These are phyloP conservation scores for Latheticus oryzae DNA, from an alignment of 2,888 invertebrate genomes.

Conservation along the genomic window DNA sequence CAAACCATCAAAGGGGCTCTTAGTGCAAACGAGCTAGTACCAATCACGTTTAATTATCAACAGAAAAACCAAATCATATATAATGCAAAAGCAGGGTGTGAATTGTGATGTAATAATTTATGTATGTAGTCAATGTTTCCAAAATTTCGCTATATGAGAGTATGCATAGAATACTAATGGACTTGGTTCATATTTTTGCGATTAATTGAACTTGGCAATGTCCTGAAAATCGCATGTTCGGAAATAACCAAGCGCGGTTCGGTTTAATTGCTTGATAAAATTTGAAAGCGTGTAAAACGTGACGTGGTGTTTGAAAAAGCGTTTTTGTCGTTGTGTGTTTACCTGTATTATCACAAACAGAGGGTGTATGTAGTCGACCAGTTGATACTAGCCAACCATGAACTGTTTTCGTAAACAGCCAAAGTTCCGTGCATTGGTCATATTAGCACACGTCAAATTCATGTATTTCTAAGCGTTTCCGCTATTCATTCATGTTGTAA, in stretches of 20 bases:
- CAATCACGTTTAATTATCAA: too few species aligned
- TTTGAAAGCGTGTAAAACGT: constrained; percentile 33
- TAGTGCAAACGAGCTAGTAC: too few species aligned
- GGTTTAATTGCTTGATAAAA: constrained; percentile 32
- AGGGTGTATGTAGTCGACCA: constrained; percentile 21
- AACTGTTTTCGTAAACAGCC: constrained; percentile 20
- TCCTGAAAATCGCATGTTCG: constrained; percentile 23
- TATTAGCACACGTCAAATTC: constrained; percentile 34
- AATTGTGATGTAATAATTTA: too few species aligned
- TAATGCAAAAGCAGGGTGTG: too few species aligned
- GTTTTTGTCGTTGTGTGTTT: constrained; percentile 33
- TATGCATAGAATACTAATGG: too few species aligned
- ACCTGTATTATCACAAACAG: constrained; percentile 30
- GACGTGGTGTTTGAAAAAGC: constrained; percentile 34
- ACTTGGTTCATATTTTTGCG: too few species aligned
- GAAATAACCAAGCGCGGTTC: constrained; percentile 28
- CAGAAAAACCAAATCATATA: too few species aligned
- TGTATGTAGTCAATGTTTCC: too few species aligned
- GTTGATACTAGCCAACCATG: constrained; percentile 30
- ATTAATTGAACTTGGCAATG: too few species aligned
- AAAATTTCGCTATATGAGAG: too few species aligned
- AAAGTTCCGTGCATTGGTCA: constrained; percentile 16
- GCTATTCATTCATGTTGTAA: constrained; percentile 31
- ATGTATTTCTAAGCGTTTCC: constrained; percentile 30
- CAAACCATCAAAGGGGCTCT: constrained; percentile 11